Conservation (phyloP, 2,888 invertebrate species). For the Hydrotaea diabolus region DNA sequence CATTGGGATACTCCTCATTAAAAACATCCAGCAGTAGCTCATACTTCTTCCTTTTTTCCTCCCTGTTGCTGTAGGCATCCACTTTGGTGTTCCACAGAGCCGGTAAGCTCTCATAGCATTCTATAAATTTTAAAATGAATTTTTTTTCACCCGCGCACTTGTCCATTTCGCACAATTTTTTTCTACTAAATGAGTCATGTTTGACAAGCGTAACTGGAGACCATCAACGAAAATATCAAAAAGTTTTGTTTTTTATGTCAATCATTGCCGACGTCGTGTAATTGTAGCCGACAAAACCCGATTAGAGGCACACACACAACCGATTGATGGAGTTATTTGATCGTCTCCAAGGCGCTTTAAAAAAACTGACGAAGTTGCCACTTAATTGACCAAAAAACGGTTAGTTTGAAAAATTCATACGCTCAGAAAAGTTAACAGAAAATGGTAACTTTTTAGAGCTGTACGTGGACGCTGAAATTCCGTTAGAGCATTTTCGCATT, state of each 20-base stretch:
- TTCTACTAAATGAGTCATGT: constrained; percentile 2
- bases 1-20: constrained; percentile 22
- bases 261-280: background rate
- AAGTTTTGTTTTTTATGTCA: constrained; percentile 11
- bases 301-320: no score
- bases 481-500: no score
- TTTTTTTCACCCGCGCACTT: constrained; percentile 13
- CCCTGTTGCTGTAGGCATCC: constrained; percentile 37
- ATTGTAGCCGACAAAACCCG: no score
- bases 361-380: no score
- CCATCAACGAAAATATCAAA: constrained; percentile 14
- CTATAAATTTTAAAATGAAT: background rate
- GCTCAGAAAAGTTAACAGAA: no score
- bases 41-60: constrained; percentile 38
- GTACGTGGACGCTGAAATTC: no score
- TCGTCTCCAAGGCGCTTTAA: no score
- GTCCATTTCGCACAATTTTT: constrained; percentile 6
- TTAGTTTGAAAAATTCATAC: no score
- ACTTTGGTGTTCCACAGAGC: constrained; percentile 32
- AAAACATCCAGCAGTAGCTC: constrained; percentile 25
- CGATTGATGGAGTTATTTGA: no score
- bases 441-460: no score
- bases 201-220: constrained; percentile 7
- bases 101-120: constrained; percentile 17
- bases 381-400: no score